These are phyloP conservation scores for Sialis fuliginosa DNA, from an alignment of 2,888 invertebrate genomes.

Conservation along the genomic window DNA sequence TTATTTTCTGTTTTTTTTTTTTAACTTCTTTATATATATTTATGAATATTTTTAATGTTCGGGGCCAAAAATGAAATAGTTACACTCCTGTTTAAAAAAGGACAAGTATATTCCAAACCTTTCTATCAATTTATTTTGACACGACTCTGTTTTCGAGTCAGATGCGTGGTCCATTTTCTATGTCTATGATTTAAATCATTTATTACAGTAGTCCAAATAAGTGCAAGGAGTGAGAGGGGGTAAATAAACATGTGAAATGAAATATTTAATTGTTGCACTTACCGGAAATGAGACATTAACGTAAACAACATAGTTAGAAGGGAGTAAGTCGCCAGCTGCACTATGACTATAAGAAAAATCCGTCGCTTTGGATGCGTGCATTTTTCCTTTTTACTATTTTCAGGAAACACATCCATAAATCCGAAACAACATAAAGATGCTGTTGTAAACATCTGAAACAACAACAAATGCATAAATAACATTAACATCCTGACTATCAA, in stretches of 20 bases:
- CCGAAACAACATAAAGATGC: conserved; percentile 25
- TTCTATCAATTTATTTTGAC: too few species aligned
- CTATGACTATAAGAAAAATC: conserved; percentile 17
- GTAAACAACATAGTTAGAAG: conserved; percentile 22
- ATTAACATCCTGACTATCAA: too few species aligned
- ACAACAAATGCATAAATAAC: conserved; percentile 1
- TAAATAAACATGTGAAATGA: background rate
- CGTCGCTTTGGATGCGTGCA: conserved; percentile 17
- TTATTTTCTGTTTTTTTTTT: too few species aligned
- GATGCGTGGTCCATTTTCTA: too few species aligned
- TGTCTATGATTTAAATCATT: too few species aligned
- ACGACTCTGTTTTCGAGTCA: too few species aligned
- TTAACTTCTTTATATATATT: too few species aligned
- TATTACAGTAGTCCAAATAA: background rate
- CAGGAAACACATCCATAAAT: conserved; percentile 22
- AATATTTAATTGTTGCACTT: conserved; percentile 11
- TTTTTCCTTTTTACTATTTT: conserved; percentile 14
- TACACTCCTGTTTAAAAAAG: too few species aligned
- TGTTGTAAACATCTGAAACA: conserved; percentile 22
- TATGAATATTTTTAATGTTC: too few species aligned
- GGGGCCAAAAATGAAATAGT: too few species aligned
- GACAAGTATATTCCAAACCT: too few species aligned
- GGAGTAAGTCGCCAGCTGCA: conserved; percentile 22
- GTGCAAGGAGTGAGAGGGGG: background rate
- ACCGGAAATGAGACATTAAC: conserved; percentile 27